Base-by-base conservation (phyloP, 2,888 invertebrate species). In the Dynastes grantii region DNA sequence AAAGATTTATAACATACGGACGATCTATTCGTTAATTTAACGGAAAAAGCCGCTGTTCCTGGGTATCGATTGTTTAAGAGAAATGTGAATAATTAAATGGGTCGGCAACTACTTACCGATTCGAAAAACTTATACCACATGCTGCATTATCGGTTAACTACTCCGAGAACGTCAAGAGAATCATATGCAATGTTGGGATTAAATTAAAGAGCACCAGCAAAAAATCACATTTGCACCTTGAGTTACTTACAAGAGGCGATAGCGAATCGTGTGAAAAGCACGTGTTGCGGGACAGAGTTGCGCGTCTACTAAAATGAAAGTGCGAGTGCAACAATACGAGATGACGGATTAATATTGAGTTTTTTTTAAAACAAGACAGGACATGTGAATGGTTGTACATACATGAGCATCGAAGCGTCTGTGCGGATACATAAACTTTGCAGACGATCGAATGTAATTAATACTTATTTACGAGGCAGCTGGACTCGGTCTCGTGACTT, bases 221-320 rank as follows among this genome's bases (percentile, higher is more conserved):
- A 71, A 53, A 55, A 37, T 32, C n/a, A 55, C 71, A 32, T 37
- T 55, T 55, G 29, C 9, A 6, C 55, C 32, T 37, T 37, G 9
- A 45, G 55, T 16, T 71, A 70, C 32, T 55, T 71, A 29, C 37
- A 65, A 16, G 37, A 16, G 32, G 32, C 45, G 2, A 45, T 11
- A 55, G 55, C 32, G n/a, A 49, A 37, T 45, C 67, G 45, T 73
- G 45, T 37, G 67, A 73, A 71, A 70, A 81, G 78, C 81, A 81
- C 81, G 81, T 81, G 81, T 71, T 79, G 76, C 76, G 71, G 58
- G 64, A 80, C 80, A 81, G 73, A 78, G 81, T 81, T 81, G 79
- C 81, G 80, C 76, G 81, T 76, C 77, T 76, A 81, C 81, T 81
- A 79, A 80, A 76, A 78, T 76, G 78, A 78, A 78, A 78, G 78